These are phyloP conservation scores for Odontocolon sp. DNA, from an alignment of 2,888 invertebrate species.

Conservation along the genomic window DNA sequence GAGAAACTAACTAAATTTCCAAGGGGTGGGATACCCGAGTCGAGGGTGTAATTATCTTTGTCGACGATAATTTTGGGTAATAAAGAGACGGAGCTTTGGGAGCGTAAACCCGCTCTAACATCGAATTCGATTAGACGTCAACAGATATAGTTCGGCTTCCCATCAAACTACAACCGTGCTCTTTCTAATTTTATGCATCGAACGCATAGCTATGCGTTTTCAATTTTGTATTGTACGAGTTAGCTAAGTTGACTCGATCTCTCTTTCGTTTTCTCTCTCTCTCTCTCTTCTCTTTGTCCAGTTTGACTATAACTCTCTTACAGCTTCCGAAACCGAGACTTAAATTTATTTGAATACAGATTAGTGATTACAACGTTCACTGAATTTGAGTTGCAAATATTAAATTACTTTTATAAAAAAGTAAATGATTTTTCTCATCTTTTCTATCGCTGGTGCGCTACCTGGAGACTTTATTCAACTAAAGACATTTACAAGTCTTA, in stretches of 20 bases:
- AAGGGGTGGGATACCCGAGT: slow-evolving; percentile 29
- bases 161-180: background rate
- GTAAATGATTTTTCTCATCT: too few relatives aligned
- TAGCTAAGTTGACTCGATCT: background rate
- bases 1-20: slow-evolving; percentile 48
- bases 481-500: slow-evolving; percentile 57
- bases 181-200: slow-evolving; percentile 4
- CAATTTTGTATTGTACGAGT: background rate
- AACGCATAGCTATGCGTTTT: background rate
- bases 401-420: too few relatives aligned
- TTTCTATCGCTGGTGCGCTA: background rate
- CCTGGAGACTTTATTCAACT: slow-evolving; percentile 52
- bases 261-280: background rate
- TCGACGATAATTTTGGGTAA: slow-evolving; percentile 50
- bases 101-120: slow-evolving; percentile 8
- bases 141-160: background rate
- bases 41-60: slow-evolving; percentile 49
- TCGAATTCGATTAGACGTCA: slow-evolving; percentile 23
- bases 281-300: too few relatives aligned
- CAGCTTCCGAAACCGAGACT: too few relatives aligned
- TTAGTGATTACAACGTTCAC: too few relatives aligned
- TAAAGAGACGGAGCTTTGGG: slow-evolving; percentile 4
- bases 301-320: too few relatives aligned
- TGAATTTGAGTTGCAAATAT: too few relatives aligned
- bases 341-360: too few relatives aligned